These are phyloP conservation scores for Cremastobaeus sp. DNA, from an alignment of 2,888 invertebrate genomes.

Conservation along the genomic window DNA sequence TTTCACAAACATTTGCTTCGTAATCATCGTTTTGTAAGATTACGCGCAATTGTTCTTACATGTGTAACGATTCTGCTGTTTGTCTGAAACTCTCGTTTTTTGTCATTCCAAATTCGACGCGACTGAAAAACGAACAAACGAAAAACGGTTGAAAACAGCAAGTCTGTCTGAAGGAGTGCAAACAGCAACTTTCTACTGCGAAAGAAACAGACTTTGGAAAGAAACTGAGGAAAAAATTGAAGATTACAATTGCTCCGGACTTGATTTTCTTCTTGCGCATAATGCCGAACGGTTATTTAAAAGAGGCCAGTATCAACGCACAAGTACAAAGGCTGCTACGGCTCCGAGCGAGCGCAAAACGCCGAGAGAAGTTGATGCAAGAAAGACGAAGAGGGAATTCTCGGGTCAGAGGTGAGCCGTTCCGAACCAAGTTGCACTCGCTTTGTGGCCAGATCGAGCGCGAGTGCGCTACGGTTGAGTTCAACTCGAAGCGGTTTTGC, in stretches of 20 bases:
- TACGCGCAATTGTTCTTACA: slow-evolving; percentile 19
- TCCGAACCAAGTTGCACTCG: slow-evolving; percentile 73
- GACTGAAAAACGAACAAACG: not conserved
- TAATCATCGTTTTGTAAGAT: slow-evolving; percentile 44
- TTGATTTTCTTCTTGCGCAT: slow-evolving; percentile 11
- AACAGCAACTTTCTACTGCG: too few relatives aligned
- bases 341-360: slow-evolving; percentile 42
- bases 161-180: too few relatives aligned
- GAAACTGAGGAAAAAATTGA: too few relatives aligned
- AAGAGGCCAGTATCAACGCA: slow-evolving; percentile 70
- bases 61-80: slow-evolving; percentile 15
- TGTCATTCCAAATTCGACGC: slow-evolving; percentile 7
- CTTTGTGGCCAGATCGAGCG: slow-evolving; percentile 70
- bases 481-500: slow-evolving; percentile 53
- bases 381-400: slow-evolving; percentile 69
- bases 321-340: slow-evolving; percentile 67
- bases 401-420: slow-evolving; percentile 74
- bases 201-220: too few relatives aligned
- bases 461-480: slow-evolving; percentile 52
- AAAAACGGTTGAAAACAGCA: slow-evolving; percentile 9
- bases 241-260: too few relatives aligned
- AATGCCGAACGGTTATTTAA: slow-evolving; percentile 66
- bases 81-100: slow-evolving; percentile 1
- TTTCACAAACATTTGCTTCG: slow-evolving; percentile 24
- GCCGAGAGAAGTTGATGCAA: slow-evolving; percentile 65